phyloP scores from a whole-genome alignment of 2,797 vertebrate species.

The Centroberyx gerrardi region DNA sequence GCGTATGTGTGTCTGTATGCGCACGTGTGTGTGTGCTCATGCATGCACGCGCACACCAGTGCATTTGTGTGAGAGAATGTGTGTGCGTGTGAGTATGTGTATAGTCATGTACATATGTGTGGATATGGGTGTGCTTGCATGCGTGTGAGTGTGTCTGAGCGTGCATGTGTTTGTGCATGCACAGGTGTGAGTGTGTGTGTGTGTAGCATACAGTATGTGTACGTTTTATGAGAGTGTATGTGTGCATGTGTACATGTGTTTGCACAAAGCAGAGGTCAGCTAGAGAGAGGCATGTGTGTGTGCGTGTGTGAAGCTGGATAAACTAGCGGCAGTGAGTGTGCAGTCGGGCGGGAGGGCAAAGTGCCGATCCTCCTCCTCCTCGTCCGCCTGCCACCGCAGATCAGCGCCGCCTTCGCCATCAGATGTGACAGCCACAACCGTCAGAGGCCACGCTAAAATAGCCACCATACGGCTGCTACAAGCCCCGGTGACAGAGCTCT shows the following conservation, averaged over 20 bases:
- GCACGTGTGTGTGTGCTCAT: neutral
- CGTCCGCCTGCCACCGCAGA: slow-evolving; percentile 64
- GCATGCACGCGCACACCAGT: neutral
- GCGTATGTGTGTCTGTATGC: neutral
- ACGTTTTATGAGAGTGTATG: neutral
- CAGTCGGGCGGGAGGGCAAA: slow-evolving; percentile 13
- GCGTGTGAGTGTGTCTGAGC: slow-evolving; percentile 11
- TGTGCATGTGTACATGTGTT: neutral
- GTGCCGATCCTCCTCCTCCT: slow-evolving; percentile 10
- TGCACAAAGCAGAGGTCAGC: slow-evolving; percentile 36
- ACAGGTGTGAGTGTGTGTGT: neutral
- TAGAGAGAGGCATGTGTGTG: neutral
- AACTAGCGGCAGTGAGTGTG: slow-evolving; percentile 29
- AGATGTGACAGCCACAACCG: slow-evolving; percentile 82
- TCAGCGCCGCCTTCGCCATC: slow-evolving; percentile 71
- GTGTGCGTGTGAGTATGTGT: neutral
- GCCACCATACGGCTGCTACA: slow-evolving; percentile 76
- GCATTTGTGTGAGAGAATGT: neutral
- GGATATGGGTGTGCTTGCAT: slow-evolving; percentile 25
- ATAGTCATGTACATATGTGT: too few species aligned
- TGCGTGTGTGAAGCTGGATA: neutral
- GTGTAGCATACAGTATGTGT: neutral
- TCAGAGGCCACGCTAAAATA: slow-evolving; percentile 80
- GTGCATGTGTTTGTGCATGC: neutral
- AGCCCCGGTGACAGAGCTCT: slow-evolving; percentile 73